Base-by-base conservation (phyloP, 2,113 vertebrate species). In the Syrmaticus mikado region DNA sequence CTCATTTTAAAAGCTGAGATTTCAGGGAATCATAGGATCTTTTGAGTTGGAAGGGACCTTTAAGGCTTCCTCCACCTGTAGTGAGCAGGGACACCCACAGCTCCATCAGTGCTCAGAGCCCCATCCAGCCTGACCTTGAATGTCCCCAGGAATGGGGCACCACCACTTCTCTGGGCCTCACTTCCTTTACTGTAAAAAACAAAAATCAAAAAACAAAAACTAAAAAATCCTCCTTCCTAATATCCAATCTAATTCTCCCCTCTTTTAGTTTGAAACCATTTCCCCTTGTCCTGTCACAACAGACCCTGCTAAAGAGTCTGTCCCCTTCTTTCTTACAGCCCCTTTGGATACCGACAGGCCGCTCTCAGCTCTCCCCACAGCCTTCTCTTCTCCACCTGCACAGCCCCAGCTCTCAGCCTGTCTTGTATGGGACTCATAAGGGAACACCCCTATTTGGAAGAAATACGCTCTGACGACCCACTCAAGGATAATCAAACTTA, bases 401-500 rank as follows among this genome's bases (percentile, higher is more conserved):
- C 53, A 57, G 53, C 53, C 28, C 27, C 17, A 32, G 30, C 30
- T 32, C 53, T 32, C 52, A 28, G 52, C 52, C 52, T 53, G 52
- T 28, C 52, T 27, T 53, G 13, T 8, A 28, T 5, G 27, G 52
- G 27, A 16, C 52, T 9, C 28, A 17, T 32, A 57, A 28, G 30
- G 30, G 53, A 57, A 57, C 17, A 32, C 53, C 53, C 16, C 53
- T 32, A 16, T 52, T 55, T 22, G 30, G 22, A 30, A 32, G 45
- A 66, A 43, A 68, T 3, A 7, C 18, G 52, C 40, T 1, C 4
- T 3, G 0, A 2, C 30, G 8, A 61, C 2, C 43, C 34, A 36
- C n/a, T 21, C 0, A 0, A 2, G 32, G 18, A 17, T 3, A 14
- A 19, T 3, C 67, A 34, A 18, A 34, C 97, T 45, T 71, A 99